phyloP scores from a whole-genome alignment of 2,888 invertebrate genomes.

The Zygaena filipendulae region DNA sequence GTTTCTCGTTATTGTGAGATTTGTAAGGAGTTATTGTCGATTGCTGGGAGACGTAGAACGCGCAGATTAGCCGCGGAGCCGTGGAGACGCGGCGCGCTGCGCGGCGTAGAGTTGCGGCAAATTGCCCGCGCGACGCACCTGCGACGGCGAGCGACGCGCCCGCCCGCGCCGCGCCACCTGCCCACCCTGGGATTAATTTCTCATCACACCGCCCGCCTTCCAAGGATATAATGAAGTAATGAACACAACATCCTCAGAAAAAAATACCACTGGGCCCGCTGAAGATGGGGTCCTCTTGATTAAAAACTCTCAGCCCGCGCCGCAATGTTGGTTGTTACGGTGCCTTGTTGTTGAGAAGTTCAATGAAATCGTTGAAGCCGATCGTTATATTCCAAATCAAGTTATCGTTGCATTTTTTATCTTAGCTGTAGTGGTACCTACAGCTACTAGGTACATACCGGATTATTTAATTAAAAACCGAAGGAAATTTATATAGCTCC shows the following conservation, averaged over 20 bases:
- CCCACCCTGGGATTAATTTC: slow-evolving; percentile 59
- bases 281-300: slow-evolving; percentile 45
- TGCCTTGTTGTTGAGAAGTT: too few relatives aligned
- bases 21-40: slow-evolving; percentile 7
- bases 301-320: slow-evolving; percentile 39
- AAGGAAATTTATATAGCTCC: too few relatives aligned
- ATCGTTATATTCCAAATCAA: too few relatives aligned
- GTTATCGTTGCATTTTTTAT: too few relatives aligned
- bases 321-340: too few relatives aligned
- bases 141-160: slow-evolving; percentile 19
- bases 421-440: too few relatives aligned
- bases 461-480: too few relatives aligned
- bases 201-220: slow-evolving; percentile 52
- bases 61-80: slow-evolving; percentile 25
- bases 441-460: too few relatives aligned
- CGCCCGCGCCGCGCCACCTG: slow-evolving; percentile 34
- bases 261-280: slow-evolving; percentile 52
- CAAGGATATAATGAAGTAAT: slow-evolving; percentile 54
- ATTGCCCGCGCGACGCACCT: slow-evolving; percentile 46
- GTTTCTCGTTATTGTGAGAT: too few relatives aligned
- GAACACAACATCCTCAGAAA: slow-evolving; percentile 41
- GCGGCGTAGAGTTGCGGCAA: slow-evolving; percentile 32
- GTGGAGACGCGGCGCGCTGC: slow-evolving; percentile 15
- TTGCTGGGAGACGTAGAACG: slow-evolving; percentile 25
- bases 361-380: too few relatives aligned